Percentiles rank a stretch among this genome's conserved stretches.
These are phyloP conservation scores for Rotaria sp. DNA, from an alignment of 2,888 invertebrate species.

Conservation along the genomic window DNA sequence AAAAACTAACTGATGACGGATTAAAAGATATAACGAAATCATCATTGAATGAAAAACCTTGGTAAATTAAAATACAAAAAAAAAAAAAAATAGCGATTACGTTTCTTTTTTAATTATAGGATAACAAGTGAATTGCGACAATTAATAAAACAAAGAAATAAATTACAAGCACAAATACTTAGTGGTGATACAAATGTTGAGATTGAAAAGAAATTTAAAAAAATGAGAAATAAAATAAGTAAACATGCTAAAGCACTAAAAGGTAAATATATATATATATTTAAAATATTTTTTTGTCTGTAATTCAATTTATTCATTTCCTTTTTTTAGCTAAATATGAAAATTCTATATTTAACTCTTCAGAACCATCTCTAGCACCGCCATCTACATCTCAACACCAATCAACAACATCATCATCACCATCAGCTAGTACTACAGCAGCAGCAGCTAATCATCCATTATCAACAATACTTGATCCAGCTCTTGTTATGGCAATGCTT, in stretches of 20 bases:
- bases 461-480: background rate
- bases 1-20: background rate
- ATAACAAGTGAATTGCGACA: background rate
- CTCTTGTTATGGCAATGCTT: constrained; percentile 9
- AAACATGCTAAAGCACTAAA: background rate
- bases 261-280: background rate
- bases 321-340: constrained; percentile 14
- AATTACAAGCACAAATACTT: background rate
- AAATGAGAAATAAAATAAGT: constrained; percentile 11
- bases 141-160: constrained; percentile 24
- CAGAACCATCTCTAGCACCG: background rate
- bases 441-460: background rate
- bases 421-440: background rate
- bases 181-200: constrained; percentile 12
- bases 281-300: background rate
- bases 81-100: background rate
- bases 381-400: background rate
- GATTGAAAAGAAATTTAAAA: background rate
- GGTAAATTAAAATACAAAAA: background rate
- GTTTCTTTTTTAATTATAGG: background rate
- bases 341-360: background rate
- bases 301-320: background rate
- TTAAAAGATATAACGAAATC: background rate
- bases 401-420: background rate
- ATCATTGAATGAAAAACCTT: background rate